These are phyloP conservation scores for Hydraecia micacea DNA, from an alignment of 2,888 invertebrate genomes.

Conservation along the genomic window DNA sequence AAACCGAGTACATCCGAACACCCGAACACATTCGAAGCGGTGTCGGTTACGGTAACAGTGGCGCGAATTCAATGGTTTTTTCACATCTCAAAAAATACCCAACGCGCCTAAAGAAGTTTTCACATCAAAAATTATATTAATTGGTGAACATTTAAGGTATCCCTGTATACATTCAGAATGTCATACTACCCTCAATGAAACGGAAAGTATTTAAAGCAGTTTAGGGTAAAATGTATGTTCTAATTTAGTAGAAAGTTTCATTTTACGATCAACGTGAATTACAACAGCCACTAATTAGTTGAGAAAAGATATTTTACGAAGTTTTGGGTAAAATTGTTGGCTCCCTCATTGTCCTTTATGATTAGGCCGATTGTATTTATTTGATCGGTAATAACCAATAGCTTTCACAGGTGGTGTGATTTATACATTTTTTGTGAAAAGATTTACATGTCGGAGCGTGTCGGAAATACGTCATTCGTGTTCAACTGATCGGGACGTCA, in stretches of 20 bases:
- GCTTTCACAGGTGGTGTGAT: no score
- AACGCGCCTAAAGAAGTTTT: no score
- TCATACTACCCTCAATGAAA: slow-evolving; percentile 26
- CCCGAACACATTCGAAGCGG: no score
- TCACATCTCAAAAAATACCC: no score
- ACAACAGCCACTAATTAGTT: slow-evolving; percentile 49
- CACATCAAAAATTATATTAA: not conserved
- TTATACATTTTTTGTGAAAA: no score
- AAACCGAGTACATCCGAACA: no score
- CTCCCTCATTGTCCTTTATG: slow-evolving; percentile 12
- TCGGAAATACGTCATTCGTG: no score
- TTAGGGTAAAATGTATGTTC: slow-evolving; percentile 44
- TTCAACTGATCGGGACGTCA: no score
- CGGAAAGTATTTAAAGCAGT: slow-evolving; percentile 44
- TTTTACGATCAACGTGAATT: slow-evolving; percentile 57
- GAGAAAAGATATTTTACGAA: slow-evolving; percentile 41
- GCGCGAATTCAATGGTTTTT: no score
- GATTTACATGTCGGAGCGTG: no score
- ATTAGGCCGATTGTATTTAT: slow-evolving; percentile 36
- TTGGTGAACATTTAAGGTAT: not conserved
- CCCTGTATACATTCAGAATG: slow-evolving; percentile 20
- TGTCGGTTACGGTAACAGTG: no score
- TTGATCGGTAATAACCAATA: slow-evolving; percentile 26
- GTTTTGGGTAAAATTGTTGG: slow-evolving; percentile 41
- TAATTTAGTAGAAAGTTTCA: slow-evolving; percentile 55